A percentile compares a stretch with the other conserved stretches of the same genome.
phyloP scores from a whole-genome alignment of 2,888 invertebrate species.

The Desoria tigrina region DNA sequence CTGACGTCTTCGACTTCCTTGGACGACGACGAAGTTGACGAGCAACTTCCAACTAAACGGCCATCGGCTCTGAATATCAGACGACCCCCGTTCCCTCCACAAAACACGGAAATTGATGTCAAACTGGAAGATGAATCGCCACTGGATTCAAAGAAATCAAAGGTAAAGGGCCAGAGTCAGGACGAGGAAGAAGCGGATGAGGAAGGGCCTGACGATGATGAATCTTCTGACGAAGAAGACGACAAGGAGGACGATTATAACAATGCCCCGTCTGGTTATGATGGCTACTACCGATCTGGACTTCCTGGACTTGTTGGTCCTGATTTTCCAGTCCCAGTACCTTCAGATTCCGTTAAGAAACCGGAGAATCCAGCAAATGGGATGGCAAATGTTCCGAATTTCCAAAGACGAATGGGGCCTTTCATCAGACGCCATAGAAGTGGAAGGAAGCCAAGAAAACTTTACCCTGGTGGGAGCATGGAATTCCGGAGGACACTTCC shows the following conservation, averaged over 20 bases:
- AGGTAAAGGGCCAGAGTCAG: constrained; percentile 7
- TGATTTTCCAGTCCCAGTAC: constrained; percentile 10
- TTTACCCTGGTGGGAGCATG: constrained; percentile 25
- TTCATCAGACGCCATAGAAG: no score
- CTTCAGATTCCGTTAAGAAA: background rate
- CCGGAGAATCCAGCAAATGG: background rate
- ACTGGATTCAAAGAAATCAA: background rate
- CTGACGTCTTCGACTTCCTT: no score
- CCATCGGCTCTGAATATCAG: background rate
- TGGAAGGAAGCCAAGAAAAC: constrained; percentile 18
- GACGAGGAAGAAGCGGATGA: constrained; percentile 28
- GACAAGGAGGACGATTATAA: constrained; percentile 14
- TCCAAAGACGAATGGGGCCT: no score
- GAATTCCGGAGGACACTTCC: constrained; percentile 20
- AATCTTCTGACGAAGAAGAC: constrained; percentile 16
- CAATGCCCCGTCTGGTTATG: background rate
- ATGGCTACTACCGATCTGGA: constrained; percentile 14
- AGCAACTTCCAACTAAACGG: background rate
- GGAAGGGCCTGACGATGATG: constrained; percentile 26
- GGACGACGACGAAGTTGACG: constrained; percentile 28
- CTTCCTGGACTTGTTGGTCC: constrained; percentile 20
- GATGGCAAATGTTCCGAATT: background rate
- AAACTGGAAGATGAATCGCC: background rate
- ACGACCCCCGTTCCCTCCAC: background rate
- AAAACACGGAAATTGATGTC: background rate